Conservation (phyloP, 2,888 invertebrate species). For the Watsonalla cultraria region DNA sequence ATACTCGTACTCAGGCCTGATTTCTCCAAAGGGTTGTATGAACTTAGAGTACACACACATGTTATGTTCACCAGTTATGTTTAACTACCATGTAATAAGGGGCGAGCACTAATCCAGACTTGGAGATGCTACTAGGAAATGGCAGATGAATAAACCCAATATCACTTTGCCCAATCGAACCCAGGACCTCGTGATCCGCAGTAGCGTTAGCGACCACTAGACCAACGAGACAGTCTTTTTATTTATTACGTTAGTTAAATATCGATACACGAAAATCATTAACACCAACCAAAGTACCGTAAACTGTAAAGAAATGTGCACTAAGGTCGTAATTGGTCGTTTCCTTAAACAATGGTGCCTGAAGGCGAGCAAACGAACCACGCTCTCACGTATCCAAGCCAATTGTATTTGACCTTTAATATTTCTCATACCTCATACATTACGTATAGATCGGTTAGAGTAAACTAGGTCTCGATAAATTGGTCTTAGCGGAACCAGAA, state of each 20-base stretch:
- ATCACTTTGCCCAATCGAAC: no score
- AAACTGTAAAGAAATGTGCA: constrained; percentile 52
- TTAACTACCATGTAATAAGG: no score
- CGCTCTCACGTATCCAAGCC: constrained; percentile 57
- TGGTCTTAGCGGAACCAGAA: constrained; percentile 39
- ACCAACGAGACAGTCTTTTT: no score
- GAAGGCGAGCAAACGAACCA: constrained; percentile 64
- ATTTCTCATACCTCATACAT: constrained; percentile 8
- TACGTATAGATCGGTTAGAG: constrained; percentile 6
- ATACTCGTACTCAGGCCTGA: no score
- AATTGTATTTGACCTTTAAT: constrained; percentile 31
- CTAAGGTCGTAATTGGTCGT: constrained; percentile 66
- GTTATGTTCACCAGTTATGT: no score
- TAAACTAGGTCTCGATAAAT: constrained; percentile 23
- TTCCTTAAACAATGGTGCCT: constrained; percentile 68
- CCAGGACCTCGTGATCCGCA: no score
- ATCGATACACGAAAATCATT: constrained; percentile 12
- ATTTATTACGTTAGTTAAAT: constrained; percentile 5
- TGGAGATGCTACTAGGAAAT: no score
- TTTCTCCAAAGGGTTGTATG: no score
- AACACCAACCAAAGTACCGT: constrained; percentile 32
- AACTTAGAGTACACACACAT: no score
- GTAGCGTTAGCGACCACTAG: no score
- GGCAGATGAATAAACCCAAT: no score
- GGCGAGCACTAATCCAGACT: no score